Evolutionary conservation across 2,113 vertebrate species (phyloP).

Genomic region (Cariama cristata): DNA sequence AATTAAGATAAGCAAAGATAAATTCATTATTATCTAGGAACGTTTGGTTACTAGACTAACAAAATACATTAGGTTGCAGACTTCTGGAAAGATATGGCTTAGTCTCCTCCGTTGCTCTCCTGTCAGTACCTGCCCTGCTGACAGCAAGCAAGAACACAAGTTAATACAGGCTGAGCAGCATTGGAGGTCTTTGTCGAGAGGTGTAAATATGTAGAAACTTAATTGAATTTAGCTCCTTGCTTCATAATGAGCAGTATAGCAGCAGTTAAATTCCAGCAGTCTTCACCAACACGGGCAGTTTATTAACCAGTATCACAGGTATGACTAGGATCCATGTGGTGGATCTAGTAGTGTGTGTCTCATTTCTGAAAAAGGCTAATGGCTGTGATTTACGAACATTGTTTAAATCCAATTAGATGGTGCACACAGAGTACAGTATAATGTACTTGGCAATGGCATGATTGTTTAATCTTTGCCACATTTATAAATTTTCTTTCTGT

Average conservation of each 20-base stretch:
- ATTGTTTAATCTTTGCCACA: background rate
- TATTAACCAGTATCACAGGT: background rate
- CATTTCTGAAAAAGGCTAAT: background rate
- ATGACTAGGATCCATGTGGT: background rate
- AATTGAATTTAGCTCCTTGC: background rate
- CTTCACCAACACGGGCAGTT: background rate
- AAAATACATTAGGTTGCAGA: background rate
- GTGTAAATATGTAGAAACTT: background rate
- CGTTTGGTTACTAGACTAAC: background rate
- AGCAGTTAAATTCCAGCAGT: background rate
- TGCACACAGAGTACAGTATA: background rate
- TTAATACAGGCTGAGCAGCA: background rate
- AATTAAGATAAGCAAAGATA: background rate
- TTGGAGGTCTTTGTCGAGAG: background rate
- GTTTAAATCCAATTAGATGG: background rate
- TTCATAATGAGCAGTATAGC: background rate
- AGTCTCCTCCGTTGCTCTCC: background rate
- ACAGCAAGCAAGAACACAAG: background rate
- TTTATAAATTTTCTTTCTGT: background rate
- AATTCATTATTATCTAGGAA: background rate
- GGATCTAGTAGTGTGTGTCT: background rate
- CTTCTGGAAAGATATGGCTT: background rate
- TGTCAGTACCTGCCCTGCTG: background rate
- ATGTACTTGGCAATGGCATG: background rate
- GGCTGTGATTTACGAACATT: background rate